A percentile compares a stretch with the other conserved stretches of the same genome.
Conservation (phyloP, 1,140 invertebrate species). For the Drosophila ambigua region DNA sequence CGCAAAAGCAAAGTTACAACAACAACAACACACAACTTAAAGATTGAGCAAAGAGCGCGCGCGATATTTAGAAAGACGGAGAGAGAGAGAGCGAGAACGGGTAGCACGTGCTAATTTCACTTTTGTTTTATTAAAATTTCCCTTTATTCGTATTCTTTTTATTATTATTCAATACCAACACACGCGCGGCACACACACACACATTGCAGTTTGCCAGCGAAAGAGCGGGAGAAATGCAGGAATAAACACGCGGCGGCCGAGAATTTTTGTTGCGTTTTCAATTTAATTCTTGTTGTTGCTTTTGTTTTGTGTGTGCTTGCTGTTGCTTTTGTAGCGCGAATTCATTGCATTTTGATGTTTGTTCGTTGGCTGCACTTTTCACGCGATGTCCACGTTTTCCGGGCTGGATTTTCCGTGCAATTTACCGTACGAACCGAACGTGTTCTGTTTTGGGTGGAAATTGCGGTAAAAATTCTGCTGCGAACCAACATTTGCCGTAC, state of each 20-base stretch:
- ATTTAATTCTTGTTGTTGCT: conserved; percentile 6
- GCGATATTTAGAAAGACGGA: neutral
- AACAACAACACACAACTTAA: conserved; percentile 19
- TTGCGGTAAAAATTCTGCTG: too few species aligned
- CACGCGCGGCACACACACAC: conserved; percentile 22
- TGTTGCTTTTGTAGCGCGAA: conserved; percentile 9
- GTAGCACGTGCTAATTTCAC: conserved; percentile 62
- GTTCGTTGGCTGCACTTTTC: conserved; percentile 33
- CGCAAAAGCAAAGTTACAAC: conserved; percentile 38
- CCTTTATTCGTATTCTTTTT: conserved; percentile 19
- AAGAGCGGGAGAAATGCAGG: conserved; percentile 23
- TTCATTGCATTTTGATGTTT: conserved; percentile 29
- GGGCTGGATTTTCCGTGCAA: conserved; percentile 30
- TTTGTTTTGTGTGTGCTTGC: conserved; percentile 9
- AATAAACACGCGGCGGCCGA: conserved; percentile 18
- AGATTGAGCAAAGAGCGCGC: too few species aligned
- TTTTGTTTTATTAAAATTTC: conserved; percentile 56
- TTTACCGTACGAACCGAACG: conserved; percentile 47
- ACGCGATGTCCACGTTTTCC: conserved; percentile 38
- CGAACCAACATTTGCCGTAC: too few species aligned
- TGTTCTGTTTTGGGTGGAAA: conserved; percentile 4
- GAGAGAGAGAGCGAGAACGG: conserved; percentile 3
- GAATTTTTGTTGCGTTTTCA: conserved; percentile 1
- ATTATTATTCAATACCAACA: conserved; percentile 31
- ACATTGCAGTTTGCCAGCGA: conserved; percentile 9